A percentile compares a stretch with the other conserved stretches of the same genome.
phyloP scores from a whole-genome alignment of 1,140 invertebrate species.

The Ips typographus region DNA sequence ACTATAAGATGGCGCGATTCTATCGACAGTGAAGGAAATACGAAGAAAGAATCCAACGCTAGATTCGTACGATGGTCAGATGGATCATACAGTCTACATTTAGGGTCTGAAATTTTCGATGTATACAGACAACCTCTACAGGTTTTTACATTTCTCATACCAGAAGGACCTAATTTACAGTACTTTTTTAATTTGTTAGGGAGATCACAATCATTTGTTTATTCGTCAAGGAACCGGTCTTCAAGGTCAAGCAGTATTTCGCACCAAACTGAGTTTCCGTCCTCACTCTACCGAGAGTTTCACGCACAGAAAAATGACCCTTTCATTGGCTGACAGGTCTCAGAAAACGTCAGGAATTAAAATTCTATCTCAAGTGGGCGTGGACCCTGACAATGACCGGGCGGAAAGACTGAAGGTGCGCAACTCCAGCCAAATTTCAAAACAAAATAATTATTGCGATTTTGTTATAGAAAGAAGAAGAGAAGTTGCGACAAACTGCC shows the following conservation, averaged over 20 bases:
- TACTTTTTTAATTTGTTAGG: conserved; percentile 54
- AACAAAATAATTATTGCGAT: neutral
- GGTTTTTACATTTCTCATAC: conserved; percentile 49
- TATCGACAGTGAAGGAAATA: conserved; percentile 81
- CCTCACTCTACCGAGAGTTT: conserved; percentile 98
- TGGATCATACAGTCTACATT: conserved; percentile 94
- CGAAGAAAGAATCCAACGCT: conserved; percentile 91
- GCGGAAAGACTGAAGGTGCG: conserved; percentile 85
- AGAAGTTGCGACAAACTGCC: conserved; percentile 83
- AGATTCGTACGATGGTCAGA: conserved; percentile 97
- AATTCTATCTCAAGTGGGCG: conserved; percentile 90
- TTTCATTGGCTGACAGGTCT: conserved; percentile 95
- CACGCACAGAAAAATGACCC: conserved; percentile 98
- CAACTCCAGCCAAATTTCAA: neutral
- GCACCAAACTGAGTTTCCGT: conserved; percentile 94
- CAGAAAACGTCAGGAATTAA: conserved; percentile 96
- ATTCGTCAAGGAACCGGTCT: conserved; percentile 95
- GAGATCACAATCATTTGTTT: conserved; percentile 93
- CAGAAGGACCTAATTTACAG: too few relatives aligned
- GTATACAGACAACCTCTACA: conserved; percentile 91
- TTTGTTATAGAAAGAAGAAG: conserved; percentile 84
- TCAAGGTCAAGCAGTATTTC: conserved; percentile 95
- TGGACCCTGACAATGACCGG: conserved; percentile 90
- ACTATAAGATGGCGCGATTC: conserved; percentile 94
- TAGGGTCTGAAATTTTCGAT: conserved; percentile 97